A percentile compares a stretch with the other conserved stretches of the same genome.
Evolutionary conservation across 2,797 vertebrate species (phyloP).

Genomic region (Odontamblyopus lacepedii): DNA sequence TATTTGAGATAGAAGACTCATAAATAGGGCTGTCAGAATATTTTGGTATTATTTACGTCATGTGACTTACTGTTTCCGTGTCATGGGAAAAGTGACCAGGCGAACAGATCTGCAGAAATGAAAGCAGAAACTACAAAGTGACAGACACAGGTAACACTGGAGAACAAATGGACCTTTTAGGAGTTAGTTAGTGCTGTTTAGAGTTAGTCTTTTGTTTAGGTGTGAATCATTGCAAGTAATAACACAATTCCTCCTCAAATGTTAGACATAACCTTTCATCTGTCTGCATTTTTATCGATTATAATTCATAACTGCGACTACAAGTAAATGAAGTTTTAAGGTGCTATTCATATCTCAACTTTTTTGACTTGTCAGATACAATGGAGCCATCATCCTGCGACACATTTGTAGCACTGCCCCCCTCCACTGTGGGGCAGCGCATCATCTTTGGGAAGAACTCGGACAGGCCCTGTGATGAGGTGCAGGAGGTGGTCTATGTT

Average conservation of each 20-base stretch:
- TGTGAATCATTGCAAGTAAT: background rate
- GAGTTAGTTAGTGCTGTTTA: too few species aligned
- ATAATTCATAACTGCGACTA: background rate
- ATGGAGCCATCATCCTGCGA: slow-evolving; percentile 87
- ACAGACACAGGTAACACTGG: background rate
- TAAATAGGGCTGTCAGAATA: too few species aligned
- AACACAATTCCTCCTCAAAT: background rate
- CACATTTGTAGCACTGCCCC: slow-evolving; percentile 93
- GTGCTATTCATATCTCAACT: background rate
- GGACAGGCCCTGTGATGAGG: slow-evolving; percentile 91
- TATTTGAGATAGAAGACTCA: background rate
- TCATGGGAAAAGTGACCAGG: background rate
- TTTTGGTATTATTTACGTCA: slow-evolving; percentile 18
- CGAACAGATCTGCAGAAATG: background rate
- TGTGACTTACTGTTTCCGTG: slow-evolving; percentile 46
- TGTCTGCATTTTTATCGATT: background rate
- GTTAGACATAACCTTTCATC: too few species aligned
- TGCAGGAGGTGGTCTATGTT: slow-evolving; percentile 90
- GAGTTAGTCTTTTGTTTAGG: background rate
- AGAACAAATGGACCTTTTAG: background rate
- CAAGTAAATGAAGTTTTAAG: background rate
- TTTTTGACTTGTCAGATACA: slow-evolving; percentile 1
- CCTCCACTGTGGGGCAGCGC: slow-evolving; percentile 78
- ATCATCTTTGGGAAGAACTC: slow-evolving; percentile 96
- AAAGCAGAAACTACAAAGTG: slow-evolving; percentile 41